A percentile compares a stretch with the other conserved stretches of the same genome.
Conservation (phyloP, 2,113 vertebrate species). For the Ammodytes dubius region DNA sequence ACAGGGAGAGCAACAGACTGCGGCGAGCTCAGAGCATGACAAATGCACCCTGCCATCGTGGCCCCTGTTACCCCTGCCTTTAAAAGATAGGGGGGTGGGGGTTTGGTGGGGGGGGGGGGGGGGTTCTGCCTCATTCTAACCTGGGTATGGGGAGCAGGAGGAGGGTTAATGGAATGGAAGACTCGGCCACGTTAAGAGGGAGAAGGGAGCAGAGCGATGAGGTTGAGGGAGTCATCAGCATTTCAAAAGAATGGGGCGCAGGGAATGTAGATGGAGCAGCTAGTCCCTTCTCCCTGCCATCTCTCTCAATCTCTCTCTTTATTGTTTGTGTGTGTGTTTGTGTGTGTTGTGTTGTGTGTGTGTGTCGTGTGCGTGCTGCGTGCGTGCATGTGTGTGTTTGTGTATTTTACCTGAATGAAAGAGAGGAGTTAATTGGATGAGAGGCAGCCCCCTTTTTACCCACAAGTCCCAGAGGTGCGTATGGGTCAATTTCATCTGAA, state of each 20-base stretch:
- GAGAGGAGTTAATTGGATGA: slow-evolving; percentile 70
- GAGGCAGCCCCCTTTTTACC: slow-evolving; percentile 50
- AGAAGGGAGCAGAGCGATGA: slow-evolving; percentile 69
- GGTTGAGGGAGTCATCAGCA: slow-evolving; percentile 73
- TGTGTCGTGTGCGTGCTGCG: background rate
- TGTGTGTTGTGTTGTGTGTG: slow-evolving; percentile 33
- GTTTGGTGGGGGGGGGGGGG: background rate
- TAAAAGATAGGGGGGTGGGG: slow-evolving; percentile 42
- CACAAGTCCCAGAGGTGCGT: slow-evolving; percentile 55
- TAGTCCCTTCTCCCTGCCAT: slow-evolving; percentile 41
- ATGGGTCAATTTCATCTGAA: slow-evolving; percentile 61
- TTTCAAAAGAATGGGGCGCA: slow-evolving; percentile 78
- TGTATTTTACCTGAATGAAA: slow-evolving; percentile 39
- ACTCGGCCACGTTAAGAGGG: slow-evolving; percentile 78
- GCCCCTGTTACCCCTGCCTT: slow-evolving; percentile 68
- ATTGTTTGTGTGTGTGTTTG: slow-evolving; percentile 37
- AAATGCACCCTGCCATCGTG: slow-evolving; percentile 81
- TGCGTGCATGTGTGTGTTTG: background rate
- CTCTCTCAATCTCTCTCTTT: slow-evolving; percentile 40
- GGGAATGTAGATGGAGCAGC: slow-evolving; percentile 62
- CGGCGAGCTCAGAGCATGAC: slow-evolving; percentile 84
- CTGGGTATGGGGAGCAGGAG: slow-evolving; percentile 60
- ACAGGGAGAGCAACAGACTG: slow-evolving; percentile 82
- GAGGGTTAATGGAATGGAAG: slow-evolving; percentile 81
- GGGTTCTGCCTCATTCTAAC: slow-evolving; percentile 61